Percentiles rank a stretch among this genome's conserved stretches.
These are phyloP conservation scores for Phrynocephalus versicolor DNA, from an alignment of 2,113 vertebrate genomes.

Conservation along the genomic window DNA sequence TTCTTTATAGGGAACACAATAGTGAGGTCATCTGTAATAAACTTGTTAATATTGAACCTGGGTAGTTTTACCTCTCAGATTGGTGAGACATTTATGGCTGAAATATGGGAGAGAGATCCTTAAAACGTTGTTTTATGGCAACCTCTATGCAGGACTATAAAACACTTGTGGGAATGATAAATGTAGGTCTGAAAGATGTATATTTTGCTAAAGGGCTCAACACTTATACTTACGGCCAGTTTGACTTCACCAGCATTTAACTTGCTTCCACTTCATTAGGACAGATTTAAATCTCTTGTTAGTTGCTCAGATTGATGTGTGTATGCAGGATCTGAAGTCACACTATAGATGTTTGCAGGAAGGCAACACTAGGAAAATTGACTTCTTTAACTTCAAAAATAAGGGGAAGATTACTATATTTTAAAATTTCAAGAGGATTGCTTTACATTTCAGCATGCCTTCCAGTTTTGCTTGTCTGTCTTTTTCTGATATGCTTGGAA, in stretches of 20 bases:
- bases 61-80: constrained; percentile 76
- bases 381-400: constrained; percentile 21
- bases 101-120: constrained; percentile 74
- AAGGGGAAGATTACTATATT: constrained; percentile 19
- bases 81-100: constrained; percentile 78
- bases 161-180: constrained; percentile 78
- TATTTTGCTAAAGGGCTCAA: constrained; percentile 41
- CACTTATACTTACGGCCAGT: constrained; percentile 57
- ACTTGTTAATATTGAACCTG: constrained; percentile 80
- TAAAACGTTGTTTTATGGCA: constrained; percentile 81
- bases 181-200: constrained; percentile 72
- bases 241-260: constrained; percentile 59
- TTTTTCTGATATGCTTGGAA: not conserved
- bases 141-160: constrained; percentile 78
- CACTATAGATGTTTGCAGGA: too few relatives aligned
- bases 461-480: constrained; percentile 9
- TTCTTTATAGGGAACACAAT: constrained; percentile 85
- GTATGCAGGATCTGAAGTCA: not conserved
- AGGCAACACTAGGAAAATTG: not conserved
- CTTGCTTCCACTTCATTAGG: constrained; percentile 23
- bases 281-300: not conserved
- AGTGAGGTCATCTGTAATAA: constrained; percentile 87
- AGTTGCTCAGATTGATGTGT: not conserved
- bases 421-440: not conserved
- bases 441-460: constrained; percentile 5